A percentile compares a stretch with the other conserved stretches of the same genome.
These are phyloP conservation scores for Argyrosomus japonicus DNA, from an alignment of 2,113 vertebrate species.

Conservation along the genomic window DNA sequence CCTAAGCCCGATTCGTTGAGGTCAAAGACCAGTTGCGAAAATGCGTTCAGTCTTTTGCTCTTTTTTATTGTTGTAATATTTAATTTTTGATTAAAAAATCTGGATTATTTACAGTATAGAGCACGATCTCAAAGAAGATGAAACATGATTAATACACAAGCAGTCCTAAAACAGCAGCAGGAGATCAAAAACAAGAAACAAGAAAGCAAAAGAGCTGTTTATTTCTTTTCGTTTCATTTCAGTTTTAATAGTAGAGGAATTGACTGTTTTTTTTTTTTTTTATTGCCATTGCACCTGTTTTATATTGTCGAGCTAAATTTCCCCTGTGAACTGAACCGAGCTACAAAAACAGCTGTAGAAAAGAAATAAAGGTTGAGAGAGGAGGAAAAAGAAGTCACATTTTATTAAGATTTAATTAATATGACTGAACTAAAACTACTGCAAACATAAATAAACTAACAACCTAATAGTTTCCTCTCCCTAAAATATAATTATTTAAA, in stretches of 20 bases:
- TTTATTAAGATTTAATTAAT: too few species aligned
- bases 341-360: not conserved
- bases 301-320: conserved; percentile 2
- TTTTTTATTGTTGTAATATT: not conserved
- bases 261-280: not conserved
- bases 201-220: not conserved
- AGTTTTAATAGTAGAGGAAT: not conserved
- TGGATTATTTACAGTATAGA: too few species aligned
- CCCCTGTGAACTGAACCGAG: conserved; percentile 9
- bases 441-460: too few species aligned
- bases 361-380: not conserved
- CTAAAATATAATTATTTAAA: too few species aligned
- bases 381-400: too few species aligned
- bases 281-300: not conserved
- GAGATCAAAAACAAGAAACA: too few species aligned
- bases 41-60: not conserved
- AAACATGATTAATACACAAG: not conserved
- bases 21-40: too few species aligned
- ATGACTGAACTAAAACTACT: too few species aligned
- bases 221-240: not conserved
- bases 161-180: not conserved
- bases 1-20: too few species aligned
- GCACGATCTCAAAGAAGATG: too few species aligned
- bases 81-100: not conserved
- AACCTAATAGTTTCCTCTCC: too few species aligned